Conservation (phyloP, 2,888 invertebrate species). For the Molanna angustata region DNA sequence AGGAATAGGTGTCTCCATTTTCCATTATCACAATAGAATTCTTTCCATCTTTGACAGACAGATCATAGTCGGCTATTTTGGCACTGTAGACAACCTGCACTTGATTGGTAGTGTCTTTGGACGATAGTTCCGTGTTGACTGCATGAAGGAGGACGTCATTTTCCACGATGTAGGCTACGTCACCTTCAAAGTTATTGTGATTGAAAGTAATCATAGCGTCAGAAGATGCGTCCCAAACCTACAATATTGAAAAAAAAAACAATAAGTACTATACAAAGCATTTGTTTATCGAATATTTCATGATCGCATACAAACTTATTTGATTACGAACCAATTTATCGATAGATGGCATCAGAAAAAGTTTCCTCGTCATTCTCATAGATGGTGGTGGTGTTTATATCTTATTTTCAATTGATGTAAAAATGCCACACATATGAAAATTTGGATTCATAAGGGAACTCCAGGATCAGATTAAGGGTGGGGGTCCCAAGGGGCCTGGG, state of each 20-base stretch:
- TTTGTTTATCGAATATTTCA: too few species aligned
- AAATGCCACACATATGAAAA: too few species aligned
- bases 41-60: constrained; percentile 46
- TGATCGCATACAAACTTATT: too few species aligned
- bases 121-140: constrained; percentile 59
- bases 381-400: too few species aligned
- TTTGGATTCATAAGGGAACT: too few species aligned
- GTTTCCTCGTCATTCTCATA: too few species aligned
- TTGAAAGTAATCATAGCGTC: constrained; percentile 87
- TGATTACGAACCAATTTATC: too few species aligned
- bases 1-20: constrained; percentile 62
- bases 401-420: too few species aligned
- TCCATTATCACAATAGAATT: constrained; percentile 56
- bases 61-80: constrained; percentile 62
- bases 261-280: too few species aligned
- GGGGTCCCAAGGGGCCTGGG: too few species aligned
- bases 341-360: too few species aligned
- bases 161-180: constrained; percentile 90
- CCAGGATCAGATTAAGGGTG: too few species aligned
- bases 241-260: constrained; percentile 18
- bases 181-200: constrained; percentile 65
- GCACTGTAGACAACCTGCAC: constrained; percentile 68
- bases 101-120: constrained; percentile 49
- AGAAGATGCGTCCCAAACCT: constrained; percentile 94
- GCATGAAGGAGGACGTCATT: constrained; percentile 84